A percentile compares a stretch with the other conserved stretches of the same genome.
These are phyloP conservation scores for Teinopalpus imperialis DNA, from an alignment of 2,888 invertebrate genomes.

Conservation along the genomic window DNA sequence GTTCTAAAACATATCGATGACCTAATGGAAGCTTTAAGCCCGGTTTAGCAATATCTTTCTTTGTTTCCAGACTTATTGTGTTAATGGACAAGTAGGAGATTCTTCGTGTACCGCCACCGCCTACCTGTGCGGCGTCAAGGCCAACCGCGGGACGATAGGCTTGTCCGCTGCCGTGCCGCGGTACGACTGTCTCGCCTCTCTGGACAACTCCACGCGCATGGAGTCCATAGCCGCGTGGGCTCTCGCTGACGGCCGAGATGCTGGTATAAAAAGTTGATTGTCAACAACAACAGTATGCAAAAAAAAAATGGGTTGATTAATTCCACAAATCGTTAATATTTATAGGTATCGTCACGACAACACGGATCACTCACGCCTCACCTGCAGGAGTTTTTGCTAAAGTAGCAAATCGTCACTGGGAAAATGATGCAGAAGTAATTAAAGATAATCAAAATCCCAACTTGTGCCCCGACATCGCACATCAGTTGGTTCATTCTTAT, in stretches of 20 bases:
- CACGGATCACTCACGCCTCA: constrained; percentile 89
- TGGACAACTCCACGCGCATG: constrained; percentile 48
- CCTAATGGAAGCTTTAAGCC: no score
- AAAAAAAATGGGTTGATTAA: no score
- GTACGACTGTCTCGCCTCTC: constrained; percentile 81
- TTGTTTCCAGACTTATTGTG: constrained; percentile 72
- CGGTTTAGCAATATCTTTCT: no score
- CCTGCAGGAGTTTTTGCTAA: constrained; percentile 87
- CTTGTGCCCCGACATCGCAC: constrained; percentile 86
- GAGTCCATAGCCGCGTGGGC: constrained; percentile 23
- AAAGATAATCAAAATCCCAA: constrained; percentile 58
- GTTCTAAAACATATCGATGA: constrained; percentile 46
- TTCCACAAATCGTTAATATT: no score
- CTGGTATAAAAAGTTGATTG: no score
- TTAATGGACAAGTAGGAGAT: constrained; percentile 80
- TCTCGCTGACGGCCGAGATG: constrained; percentile 49
- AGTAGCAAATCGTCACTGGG: constrained; percentile 85
- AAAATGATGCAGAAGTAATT: constrained; percentile 81
- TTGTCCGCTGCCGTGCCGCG: constrained; percentile 83
- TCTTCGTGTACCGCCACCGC: constrained; percentile 20
- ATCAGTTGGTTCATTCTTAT: constrained; percentile 83
- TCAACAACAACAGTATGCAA: no score
- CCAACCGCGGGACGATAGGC: constrained; percentile 83
- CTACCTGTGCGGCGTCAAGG: constrained; percentile 81
- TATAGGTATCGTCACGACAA: constrained; percentile 86